These are phyloP conservation scores for Chamaedrilus cognettii DNA, from an alignment of 2,888 invertebrate species.

Conservation along the genomic window DNA sequence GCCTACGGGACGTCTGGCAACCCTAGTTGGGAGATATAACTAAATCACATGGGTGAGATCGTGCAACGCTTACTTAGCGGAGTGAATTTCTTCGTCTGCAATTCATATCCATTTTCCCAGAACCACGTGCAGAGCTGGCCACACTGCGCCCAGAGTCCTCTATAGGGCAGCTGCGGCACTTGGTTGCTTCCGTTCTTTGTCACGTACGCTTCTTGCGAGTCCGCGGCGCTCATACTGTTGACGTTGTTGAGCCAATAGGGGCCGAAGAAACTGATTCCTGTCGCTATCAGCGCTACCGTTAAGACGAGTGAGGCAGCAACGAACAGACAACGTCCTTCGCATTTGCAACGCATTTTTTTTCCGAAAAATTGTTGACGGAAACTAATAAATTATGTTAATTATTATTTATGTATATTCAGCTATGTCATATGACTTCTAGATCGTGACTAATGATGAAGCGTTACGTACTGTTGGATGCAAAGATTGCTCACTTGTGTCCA, in stretches of 20 bases:
- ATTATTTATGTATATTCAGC: too few relatives aligned
- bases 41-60: not conserved
- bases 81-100: conserved; percentile 13
- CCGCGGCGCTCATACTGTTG: not conserved
- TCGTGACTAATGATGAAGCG: too few relatives aligned
- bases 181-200: not conserved
- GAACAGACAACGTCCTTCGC: conserved; percentile 7
- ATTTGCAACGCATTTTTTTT: not conserved
- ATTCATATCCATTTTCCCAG: conserved; percentile 12
- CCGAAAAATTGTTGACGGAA: too few relatives aligned
- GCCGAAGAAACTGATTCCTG: conserved; percentile 14
- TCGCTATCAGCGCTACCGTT: not conserved
- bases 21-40: not conserved
- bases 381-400: too few relatives aligned
- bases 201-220: not conserved
- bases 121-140: conserved; percentile 14
- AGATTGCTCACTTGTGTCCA: too few relatives aligned
- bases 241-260: conserved; percentile 20
- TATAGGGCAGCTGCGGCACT: not conserved
- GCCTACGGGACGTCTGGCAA: too few relatives aligned
- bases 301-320: conserved; percentile 9
- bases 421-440: too few relatives aligned
- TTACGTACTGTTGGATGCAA: too few relatives aligned
- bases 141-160: conserved; percentile 17
- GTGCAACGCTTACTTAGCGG: conserved; percentile 14